These are phyloP conservation scores for Echiichthys vipera DNA, from an alignment of 2,797 vertebrate genomes.

Conservation along the genomic window DNA sequence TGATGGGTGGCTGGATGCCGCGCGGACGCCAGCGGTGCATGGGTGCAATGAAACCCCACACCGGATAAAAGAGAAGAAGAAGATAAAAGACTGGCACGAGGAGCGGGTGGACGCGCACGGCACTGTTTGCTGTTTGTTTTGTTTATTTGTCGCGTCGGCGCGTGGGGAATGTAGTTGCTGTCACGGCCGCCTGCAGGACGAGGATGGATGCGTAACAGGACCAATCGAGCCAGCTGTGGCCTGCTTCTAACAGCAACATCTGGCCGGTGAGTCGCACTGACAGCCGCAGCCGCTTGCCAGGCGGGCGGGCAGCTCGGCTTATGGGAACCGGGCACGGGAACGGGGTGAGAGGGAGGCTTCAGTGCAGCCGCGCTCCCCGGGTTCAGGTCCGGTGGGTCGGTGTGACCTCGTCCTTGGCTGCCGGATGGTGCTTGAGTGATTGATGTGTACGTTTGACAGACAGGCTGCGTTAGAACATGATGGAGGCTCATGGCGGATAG, in stretches of 20 bases:
- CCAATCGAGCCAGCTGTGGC: constrained; percentile 79
- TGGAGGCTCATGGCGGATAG: background rate
- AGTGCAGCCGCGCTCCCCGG: constrained; percentile 22
- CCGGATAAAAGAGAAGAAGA: background rate
- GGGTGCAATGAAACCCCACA: constrained; percentile 35
- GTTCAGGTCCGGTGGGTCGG: constrained; percentile 50
- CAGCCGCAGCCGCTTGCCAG: constrained; percentile 42
- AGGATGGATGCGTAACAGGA: constrained; percentile 75
- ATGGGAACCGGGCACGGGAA: background rate
- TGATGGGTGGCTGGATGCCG: constrained; percentile 51
- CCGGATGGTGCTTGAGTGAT: constrained; percentile 36
- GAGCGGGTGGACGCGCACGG: constrained; percentile 55
- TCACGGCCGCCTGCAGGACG: constrained; percentile 51
- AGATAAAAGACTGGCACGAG: constrained; percentile 6
- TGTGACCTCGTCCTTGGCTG: constrained; percentile 77
- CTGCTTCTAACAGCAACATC: constrained; percentile 77
- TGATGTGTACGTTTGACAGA: constrained; percentile 48
- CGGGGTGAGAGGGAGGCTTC: constrained; percentile 1
- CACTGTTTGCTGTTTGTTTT: constrained; percentile 37
- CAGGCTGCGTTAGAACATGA: constrained; percentile 28
- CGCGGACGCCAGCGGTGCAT: constrained; percentile 51
- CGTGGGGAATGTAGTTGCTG: constrained; percentile 70
- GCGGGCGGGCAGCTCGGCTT: constrained; percentile 3
- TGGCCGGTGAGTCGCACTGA: constrained; percentile 77
- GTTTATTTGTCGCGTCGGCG: constrained; percentile 51